A percentile compares a stretch with the other conserved stretches of the same genome.
Conservation (phyloP, 2,888 invertebrate species). For the Macrophya alboannulata region DNA sequence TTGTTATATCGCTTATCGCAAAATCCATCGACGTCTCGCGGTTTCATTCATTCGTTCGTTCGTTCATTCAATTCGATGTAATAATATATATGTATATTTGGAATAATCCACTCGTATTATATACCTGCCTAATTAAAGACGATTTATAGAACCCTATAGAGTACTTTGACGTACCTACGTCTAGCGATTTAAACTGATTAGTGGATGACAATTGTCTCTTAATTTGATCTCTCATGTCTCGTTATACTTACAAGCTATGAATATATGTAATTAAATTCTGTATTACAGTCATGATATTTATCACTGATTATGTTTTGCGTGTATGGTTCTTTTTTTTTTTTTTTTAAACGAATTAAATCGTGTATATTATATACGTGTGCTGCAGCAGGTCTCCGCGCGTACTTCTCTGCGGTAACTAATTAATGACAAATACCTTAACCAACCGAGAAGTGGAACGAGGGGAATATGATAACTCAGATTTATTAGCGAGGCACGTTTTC, state of each 20-base stretch:
- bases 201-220: neutral
- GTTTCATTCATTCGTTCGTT: neutral
- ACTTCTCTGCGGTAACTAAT: neutral
- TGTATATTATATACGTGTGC: neutral
- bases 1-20: neutral
- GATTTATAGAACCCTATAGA: neutral
- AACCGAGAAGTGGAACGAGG: conserved; percentile 10
- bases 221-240: too few relatives aligned
- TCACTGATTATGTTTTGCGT: too few relatives aligned
- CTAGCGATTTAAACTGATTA: neutral
- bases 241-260: too few relatives aligned
- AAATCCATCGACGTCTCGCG: neutral
- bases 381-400: neutral
- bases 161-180: neutral
- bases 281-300: too few relatives aligned
- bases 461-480: conserved; percentile 55
- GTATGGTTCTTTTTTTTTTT: too few relatives aligned
- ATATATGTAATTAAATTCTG: too few relatives aligned
- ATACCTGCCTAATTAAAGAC: neutral
- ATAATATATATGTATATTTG: neutral
- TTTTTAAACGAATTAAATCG: too few relatives aligned
- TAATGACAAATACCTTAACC: conserved; percentile 26
- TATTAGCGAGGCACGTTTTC: conserved; percentile 53
- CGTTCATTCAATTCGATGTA: neutral
- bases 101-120: neutral